Evolutionary conservation across 2,113 vertebrate genomes (phyloP).

Genomic region (Salvelinus alpinus): DNA sequence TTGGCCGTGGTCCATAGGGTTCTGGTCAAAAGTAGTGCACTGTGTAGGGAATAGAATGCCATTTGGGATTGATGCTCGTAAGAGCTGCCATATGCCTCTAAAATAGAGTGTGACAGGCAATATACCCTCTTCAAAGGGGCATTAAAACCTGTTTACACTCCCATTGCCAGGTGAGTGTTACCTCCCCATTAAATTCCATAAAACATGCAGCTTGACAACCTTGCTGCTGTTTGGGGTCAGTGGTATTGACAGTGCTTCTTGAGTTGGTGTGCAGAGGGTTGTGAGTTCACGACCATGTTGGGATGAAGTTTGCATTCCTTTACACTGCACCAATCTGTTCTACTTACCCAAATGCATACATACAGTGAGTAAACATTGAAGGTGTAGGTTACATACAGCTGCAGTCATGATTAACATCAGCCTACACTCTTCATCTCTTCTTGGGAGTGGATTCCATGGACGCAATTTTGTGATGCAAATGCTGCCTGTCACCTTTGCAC

Average conservation of each 20-base stretch:
- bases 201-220: neutral
- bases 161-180: constrained; percentile 28
- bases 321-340: neutral
- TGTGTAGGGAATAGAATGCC: no score
- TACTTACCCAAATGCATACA: neutral
- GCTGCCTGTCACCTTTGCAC: neutral
- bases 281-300: no score
- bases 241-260: no score
- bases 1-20: no score
- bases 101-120: constrained; percentile 26
- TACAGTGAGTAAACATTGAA: no score
- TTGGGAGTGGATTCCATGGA: constrained; percentile 21
- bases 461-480: neutral
- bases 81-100: constrained; percentile 20
- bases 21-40: no score
- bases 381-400: no score
- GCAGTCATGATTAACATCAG: no score
- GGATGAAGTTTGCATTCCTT: no score
- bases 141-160: constrained; percentile 44
- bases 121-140: constrained; percentile 29
- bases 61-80: neutral
- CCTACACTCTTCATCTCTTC: no score
- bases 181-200: neutral
- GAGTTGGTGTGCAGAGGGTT: no score
- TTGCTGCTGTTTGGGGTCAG: neutral